Percentiles rank a stretch among this genome's conserved stretches.
phyloP scores from a whole-genome alignment of 2,113 vertebrate species.

The Dromas ardeola region DNA sequence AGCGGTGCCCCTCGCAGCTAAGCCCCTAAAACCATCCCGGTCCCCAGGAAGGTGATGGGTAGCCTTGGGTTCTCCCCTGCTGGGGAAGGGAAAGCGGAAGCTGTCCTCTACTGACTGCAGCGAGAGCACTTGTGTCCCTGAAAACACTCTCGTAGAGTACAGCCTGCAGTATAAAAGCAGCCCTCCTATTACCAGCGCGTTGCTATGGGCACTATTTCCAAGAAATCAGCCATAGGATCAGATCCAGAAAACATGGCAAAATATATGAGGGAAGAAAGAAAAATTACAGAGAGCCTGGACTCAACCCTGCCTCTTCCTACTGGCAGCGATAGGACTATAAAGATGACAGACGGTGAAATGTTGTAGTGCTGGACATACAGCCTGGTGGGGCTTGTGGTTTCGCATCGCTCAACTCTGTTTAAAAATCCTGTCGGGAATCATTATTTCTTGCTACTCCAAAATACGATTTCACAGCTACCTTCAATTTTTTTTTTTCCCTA shows the following conservation, averaged over 20 bases:
- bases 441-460: not conserved
- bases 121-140: not conserved
- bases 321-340: rapidly evolving
- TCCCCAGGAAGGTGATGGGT: not conserved
- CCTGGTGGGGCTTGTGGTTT: not conserved
- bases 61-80: not conserved
- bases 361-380: not conserved
- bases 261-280: not conserved
- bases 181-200: not conserved
- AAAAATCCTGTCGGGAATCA: not conserved
- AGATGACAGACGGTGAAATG: not conserved
- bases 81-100: not conserved
- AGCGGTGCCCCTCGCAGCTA: not conserved
- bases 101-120: not conserved
- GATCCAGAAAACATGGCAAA: not conserved
- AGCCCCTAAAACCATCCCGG: not conserved
- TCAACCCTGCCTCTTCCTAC: not conserved
- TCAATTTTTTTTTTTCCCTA: not conserved
- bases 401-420: rapidly evolving
- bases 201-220: not conserved
- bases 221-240: not conserved
- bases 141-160: not conserved
- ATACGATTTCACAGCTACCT: not conserved
- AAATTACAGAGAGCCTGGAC: not conserved
- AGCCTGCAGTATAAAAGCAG: not conserved